Evolutionary conservation across 2,113 vertebrate genomes (phyloP).

Genomic region (Chaetops frenatus): DNA sequence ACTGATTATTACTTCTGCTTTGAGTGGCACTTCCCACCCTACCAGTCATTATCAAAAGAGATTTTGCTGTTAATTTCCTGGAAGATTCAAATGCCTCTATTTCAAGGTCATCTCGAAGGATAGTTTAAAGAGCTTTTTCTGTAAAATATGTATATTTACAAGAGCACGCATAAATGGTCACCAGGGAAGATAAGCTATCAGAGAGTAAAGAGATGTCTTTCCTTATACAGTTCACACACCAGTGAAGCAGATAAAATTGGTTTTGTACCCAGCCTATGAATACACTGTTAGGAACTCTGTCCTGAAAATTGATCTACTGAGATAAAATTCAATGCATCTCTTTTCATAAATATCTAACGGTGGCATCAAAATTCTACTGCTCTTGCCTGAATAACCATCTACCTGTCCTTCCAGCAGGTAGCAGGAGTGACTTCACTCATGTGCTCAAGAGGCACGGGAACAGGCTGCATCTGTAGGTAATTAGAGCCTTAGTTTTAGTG

Average conservation of each 20-base stretch:
- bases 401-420: slow-evolving; percentile 28
- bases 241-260: slow-evolving; percentile 97
- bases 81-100: slow-evolving; percentile 77
- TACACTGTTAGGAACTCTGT: slow-evolving; percentile 76
- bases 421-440: not conserved
- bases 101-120: slow-evolving; percentile 85
- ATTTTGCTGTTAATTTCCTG: slow-evolving; percentile 80
- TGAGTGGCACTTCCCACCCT: slow-evolving; percentile 76
- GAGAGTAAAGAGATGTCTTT: slow-evolving; percentile 91
- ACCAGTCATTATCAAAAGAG: slow-evolving; percentile 72
- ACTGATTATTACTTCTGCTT: slow-evolving; percentile 60
- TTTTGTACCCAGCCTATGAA: slow-evolving; percentile 85
- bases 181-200: slow-evolving; percentile 91
- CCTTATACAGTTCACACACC: slow-evolving; percentile 91
- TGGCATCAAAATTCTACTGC: slow-evolving; percentile 50
- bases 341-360: slow-evolving; percentile 73
- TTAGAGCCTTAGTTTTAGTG: slow-evolving; percentile 11
- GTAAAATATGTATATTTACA: slow-evolving; percentile 96
- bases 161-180: slow-evolving; percentile 89
- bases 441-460: not conserved
- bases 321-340: slow-evolving; percentile 74
- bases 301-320: slow-evolving; percentile 78
- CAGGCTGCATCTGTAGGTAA: not conserved
- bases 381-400: slow-evolving; percentile 48
- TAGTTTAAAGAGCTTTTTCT: slow-evolving; percentile 73